phyloP scores from a whole-genome alignment of 2,113 vertebrate species.

The Phasianus colchicus region DNA sequence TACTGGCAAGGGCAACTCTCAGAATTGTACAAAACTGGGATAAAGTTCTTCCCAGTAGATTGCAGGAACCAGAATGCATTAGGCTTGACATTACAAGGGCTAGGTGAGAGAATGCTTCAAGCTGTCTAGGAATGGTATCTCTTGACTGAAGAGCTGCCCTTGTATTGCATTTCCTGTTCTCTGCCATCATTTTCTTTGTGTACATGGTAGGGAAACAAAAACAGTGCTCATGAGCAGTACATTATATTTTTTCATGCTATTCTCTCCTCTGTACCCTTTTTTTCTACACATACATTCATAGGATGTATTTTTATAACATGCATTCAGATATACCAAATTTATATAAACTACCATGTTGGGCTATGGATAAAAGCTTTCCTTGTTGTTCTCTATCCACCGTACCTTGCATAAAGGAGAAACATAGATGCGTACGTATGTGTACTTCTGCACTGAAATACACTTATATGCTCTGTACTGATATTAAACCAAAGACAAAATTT shows the following conservation, averaged over 20 bases:
- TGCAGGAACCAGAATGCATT: constrained; percentile 37
- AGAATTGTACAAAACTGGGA: constrained; percentile 25
- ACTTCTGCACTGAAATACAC: neutral
- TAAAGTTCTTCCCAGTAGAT: constrained; percentile 36
- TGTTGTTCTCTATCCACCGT: neutral
- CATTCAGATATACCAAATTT: neutral
- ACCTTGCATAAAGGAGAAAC: neutral
- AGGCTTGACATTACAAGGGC: constrained; percentile 12
- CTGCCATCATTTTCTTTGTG: neutral
- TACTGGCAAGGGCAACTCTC: constrained; percentile 13
- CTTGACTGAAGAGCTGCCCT: neutral
- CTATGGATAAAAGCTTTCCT: neutral
- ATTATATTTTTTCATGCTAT: neutral
- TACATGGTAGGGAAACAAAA: neutral
- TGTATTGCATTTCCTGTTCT: neutral
- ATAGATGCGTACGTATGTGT: neutral
- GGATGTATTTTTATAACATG: neutral
- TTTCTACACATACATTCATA: neutral
- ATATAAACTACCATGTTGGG: rapidly evolving
- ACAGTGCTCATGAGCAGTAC: neutral
- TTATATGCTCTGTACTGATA: rapidly evolving
- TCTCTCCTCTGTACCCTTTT: neutral
- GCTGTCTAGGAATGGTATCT: neutral
- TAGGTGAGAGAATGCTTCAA: neutral
- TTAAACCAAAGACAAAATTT: neutral